Evolutionary conservation across 1,140 invertebrate species (phyloP).

Genomic region (Aphis gossypii): DNA sequence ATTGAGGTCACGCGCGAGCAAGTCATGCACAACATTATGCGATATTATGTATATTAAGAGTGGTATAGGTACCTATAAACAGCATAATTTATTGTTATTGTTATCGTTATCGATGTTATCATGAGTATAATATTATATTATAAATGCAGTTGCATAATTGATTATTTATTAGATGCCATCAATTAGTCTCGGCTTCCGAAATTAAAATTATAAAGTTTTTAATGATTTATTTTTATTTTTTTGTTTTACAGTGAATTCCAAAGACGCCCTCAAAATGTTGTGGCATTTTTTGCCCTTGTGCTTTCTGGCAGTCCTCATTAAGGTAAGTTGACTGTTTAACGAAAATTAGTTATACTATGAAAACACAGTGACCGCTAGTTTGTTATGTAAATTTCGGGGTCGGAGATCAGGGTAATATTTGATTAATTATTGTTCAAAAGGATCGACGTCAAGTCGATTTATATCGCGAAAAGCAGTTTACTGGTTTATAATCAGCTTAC

Average conservation of each 20-base stretch:
- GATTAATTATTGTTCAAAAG: neutral
- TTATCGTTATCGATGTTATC: neutral
- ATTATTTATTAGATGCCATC: neutral
- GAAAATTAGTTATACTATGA: neutral
- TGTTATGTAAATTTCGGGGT: neutral
- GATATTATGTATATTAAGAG: neutral
- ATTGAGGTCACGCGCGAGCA: neutral
- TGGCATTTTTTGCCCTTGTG: slow-evolving; percentile 21
- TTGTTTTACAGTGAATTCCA: neutral
- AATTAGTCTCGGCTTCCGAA: neutral
- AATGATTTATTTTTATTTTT: neutral
- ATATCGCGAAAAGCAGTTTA: neutral
- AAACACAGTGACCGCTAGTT: neutral
- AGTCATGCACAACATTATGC: neutral
- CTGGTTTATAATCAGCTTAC: neutral
- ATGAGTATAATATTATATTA: neutral
- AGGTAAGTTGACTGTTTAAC: neutral
- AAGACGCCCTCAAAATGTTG: slow-evolving; percentile 31
- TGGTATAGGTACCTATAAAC: neutral
- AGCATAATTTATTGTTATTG: neutral
- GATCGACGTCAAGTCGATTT: neutral
- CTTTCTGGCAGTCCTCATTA: slow-evolving; percentile 19
- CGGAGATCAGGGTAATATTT: neutral
- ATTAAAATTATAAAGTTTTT: neutral
- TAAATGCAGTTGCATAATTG: neutral